These are phyloP conservation scores for Clinocottus analis DNA, from an alignment of 2,113 vertebrate genomes.

Conservation along the genomic window DNA sequence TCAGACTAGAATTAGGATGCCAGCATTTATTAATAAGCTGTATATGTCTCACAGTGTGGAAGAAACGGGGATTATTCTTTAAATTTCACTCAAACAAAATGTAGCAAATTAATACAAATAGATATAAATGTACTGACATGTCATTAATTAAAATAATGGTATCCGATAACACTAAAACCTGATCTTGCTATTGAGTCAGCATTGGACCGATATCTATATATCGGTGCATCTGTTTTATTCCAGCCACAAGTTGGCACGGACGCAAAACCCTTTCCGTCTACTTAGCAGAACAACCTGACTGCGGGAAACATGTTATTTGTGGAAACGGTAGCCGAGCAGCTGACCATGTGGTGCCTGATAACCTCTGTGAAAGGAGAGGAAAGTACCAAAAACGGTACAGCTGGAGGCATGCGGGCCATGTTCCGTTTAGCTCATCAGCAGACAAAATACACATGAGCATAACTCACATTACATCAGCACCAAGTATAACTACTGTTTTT, in stretches of 20 bases:
- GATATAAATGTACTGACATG: neutral
- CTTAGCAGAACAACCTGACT: slow-evolving; percentile 20
- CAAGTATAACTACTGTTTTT: neutral
- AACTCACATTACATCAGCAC: neutral
- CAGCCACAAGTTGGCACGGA: slow-evolving; percentile 11
- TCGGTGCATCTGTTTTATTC: neutral
- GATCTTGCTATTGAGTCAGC: neutral
- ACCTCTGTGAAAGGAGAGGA: slow-evolving; percentile 42
- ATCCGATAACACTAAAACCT: neutral
- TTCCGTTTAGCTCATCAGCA: neutral
- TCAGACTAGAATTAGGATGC: neutral
- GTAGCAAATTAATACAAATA: neutral
- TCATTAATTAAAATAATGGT: neutral
- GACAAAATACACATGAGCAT: neutral
- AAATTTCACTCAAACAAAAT: neutral
- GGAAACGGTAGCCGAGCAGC: slow-evolving; percentile 60
- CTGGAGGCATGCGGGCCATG: neutral
- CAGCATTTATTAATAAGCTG: neutral
- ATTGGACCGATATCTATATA: neutral
- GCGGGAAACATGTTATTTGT: slow-evolving; percentile 64
- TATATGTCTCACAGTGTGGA: neutral
- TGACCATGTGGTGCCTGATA: slow-evolving; percentile 48
- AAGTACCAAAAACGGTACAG: slow-evolving; percentile 26
- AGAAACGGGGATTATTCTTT: neutral
- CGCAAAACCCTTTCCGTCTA: slow-evolving; percentile 6